Evolutionary conservation across 2,113 vertebrate genomes (phyloP), one percentile per base, ranked within the genome.

Genomic region (Rhinolophus sinicus): DNA sequence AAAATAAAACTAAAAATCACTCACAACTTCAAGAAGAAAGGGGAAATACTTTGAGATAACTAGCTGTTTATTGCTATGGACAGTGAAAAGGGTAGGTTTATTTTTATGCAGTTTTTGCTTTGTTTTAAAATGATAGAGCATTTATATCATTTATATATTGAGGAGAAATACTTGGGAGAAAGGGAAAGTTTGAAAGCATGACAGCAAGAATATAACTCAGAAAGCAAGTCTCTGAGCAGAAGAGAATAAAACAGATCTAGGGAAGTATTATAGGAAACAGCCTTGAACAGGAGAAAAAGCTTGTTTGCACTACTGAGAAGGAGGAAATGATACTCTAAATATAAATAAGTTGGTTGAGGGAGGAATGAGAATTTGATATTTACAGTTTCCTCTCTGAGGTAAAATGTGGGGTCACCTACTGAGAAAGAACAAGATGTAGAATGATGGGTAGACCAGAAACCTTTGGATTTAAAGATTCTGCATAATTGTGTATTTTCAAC

Each of bases 401-500:
- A 88, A 87, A 67, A 78, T 44, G 16, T 65, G 54, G 22, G 13
- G 10, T 73, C 44, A 76, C 70, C 85, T 86, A 35, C 35, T 86
- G 44, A 80, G 13, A 47, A 35, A 67, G 5, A 92, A 73, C 33
- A 73, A 70, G 13, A 40, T 81, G 6, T 65, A 10, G 5, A 64
- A 9, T 44, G 22, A 64, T 15, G 64, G 10, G 13, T 47, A 54
- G 60, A 72, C 2, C 19, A 93, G 24, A 70, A 89, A 76, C 1
- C n/a, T 72, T 84, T 81, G 44, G n/a, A 64, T 77, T 96, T 89
- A 89, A 85, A 21, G 12, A 35, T 81, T 84, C 38, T 91, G 18
- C 30, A n/a, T 16, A 88, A 65, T 70, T 44, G 6, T 56, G 30
- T 64, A 50, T 75, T 95, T 92, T 70, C 19, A 81, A 7, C 40